phyloP scores from a whole-genome alignment of 2,113 vertebrate genomes.

The Microcebus lehilahytsara region DNA sequence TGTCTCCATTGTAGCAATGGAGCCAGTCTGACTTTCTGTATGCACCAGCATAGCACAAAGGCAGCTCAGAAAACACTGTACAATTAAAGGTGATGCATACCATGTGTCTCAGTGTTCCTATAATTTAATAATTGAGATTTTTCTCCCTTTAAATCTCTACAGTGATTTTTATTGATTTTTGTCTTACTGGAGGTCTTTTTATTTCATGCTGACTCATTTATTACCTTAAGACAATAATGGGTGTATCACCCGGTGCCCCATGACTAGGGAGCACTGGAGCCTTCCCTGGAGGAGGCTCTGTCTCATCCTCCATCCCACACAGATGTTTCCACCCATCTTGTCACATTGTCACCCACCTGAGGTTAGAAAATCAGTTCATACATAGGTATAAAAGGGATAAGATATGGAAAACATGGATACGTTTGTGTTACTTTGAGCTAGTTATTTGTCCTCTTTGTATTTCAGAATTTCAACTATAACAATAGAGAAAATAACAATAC shows the following conservation, averaged over 20 bases:
- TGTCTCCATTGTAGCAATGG: not conserved
- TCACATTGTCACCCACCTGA: not conserved
- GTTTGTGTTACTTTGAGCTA: not conserved
- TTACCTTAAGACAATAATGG: not conserved
- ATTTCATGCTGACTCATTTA: not conserved
- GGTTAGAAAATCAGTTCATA: not conserved
- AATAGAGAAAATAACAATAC: not conserved
- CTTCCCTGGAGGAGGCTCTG: not conserved
- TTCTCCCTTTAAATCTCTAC: not conserved
- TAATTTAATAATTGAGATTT: not conserved
- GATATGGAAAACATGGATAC: not conserved
- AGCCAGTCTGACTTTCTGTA: not conserved
- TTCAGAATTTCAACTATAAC: not conserved
- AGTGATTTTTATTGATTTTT: not conserved
- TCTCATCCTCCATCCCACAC: not conserved
- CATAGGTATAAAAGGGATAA: not conserved
- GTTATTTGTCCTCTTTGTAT: not conserved
- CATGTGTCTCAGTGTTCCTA: not conserved
- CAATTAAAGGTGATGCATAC: not conserved
- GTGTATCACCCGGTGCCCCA: fast-evolving
- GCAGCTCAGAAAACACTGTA: not conserved
- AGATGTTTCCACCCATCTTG: not conserved
- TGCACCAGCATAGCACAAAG: not conserved
- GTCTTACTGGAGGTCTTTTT: too few relatives aligned
- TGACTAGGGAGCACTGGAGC: not conserved